These are phyloP conservation scores for Nomada flava DNA, from an alignment of 2,888 invertebrate genomes.

Conservation along the genomic window DNA sequence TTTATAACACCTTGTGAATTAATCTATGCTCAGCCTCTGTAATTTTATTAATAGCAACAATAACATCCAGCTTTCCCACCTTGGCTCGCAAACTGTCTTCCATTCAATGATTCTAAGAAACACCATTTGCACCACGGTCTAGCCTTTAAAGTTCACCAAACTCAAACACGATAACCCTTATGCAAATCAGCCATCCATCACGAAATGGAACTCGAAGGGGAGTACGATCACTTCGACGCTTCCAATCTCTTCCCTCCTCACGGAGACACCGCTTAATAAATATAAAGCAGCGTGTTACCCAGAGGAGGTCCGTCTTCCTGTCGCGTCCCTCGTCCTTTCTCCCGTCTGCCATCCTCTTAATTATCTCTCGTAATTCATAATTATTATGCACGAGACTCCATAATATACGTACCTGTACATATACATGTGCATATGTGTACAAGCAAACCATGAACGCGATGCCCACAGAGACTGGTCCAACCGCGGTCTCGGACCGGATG, in stretches of 20 bases:
- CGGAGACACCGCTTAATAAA: slow-evolving; percentile 41
- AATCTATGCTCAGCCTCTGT: too few relatives aligned
- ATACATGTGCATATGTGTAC: too few relatives aligned
- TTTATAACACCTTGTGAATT: too few relatives aligned
- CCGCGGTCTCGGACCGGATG: slow-evolving; percentile 33
- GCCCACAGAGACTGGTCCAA: not conserved
- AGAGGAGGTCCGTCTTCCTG: slow-evolving; percentile 35
- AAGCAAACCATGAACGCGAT: not conserved
- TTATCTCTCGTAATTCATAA: slow-evolving; percentile 50
- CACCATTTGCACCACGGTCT: not conserved
- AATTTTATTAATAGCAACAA: too few relatives aligned
- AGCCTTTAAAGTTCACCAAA: not conserved
- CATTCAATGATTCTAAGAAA: not conserved
- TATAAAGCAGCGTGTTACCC: slow-evolving; percentile 37
- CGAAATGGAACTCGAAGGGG: slow-evolving; percentile 21
- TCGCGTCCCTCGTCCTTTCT: slow-evolving; percentile 13
- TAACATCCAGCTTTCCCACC: too few relatives aligned
- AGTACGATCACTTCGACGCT: not conserved
- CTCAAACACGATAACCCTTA: not conserved
- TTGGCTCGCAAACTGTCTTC: too few relatives aligned
- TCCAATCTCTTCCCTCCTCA: slow-evolving; percentile 19
- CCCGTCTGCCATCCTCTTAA: slow-evolving; percentile 30
- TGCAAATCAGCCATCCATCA: slow-evolving; percentile 5
- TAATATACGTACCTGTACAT: too few relatives aligned
- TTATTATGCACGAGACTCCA: slow-evolving; percentile 45